Evolutionary conservation across 2,797 vertebrate genomes (phyloP).

Genomic region (Enteromius mattozi): DNA sequence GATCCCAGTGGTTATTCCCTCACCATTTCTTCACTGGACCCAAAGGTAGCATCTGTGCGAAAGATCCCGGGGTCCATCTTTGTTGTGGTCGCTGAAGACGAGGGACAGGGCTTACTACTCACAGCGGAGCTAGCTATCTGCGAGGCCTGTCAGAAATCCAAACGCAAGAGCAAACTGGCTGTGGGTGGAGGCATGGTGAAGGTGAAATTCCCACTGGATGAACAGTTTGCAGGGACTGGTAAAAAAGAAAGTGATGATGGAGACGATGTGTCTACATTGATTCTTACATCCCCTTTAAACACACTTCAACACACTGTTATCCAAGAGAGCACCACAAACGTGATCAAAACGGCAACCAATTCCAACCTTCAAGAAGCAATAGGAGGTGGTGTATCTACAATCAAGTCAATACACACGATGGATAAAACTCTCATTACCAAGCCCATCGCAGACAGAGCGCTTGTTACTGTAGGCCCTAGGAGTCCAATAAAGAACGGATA

Average conservation of each 20-base stretch:
- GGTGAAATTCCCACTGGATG: conserved; percentile 78
- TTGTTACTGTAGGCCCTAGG: conserved; percentile 66
- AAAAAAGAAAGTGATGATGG: conserved; percentile 48
- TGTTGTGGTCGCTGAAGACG: conserved; percentile 78
- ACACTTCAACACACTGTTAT: conserved; percentile 68
- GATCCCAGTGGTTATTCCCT: conserved; percentile 85
- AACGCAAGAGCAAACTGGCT: conserved; percentile 88
- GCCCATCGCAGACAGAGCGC: conserved; percentile 48
- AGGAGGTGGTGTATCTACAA: conserved; percentile 63
- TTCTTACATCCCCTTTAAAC: conserved; percentile 57
- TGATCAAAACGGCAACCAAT: conserved; percentile 42
- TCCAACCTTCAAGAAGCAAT: conserved; percentile 71
- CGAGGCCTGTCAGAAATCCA: conserved; percentile 92
- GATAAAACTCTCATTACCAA: conserved; percentile 52
- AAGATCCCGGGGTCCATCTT: conserved; percentile 82
- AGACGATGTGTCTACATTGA: conserved; percentile 58
- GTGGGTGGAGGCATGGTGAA: conserved; percentile 79
- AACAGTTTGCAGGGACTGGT: conserved; percentile 14
- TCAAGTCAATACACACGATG: conserved; percentile 37
- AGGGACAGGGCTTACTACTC: conserved; percentile 83
- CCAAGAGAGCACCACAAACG: conserved; percentile 61
- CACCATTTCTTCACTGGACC: conserved; percentile 83
- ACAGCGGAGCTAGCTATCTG: conserved; percentile 90
- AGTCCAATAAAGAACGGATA: conserved; percentile 66
- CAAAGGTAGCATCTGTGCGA: conserved; percentile 84